These are phyloP conservation scores for Helobdella robusta DNA, from an alignment of 2,888 invertebrate species.

Conservation along the genomic window DNA sequence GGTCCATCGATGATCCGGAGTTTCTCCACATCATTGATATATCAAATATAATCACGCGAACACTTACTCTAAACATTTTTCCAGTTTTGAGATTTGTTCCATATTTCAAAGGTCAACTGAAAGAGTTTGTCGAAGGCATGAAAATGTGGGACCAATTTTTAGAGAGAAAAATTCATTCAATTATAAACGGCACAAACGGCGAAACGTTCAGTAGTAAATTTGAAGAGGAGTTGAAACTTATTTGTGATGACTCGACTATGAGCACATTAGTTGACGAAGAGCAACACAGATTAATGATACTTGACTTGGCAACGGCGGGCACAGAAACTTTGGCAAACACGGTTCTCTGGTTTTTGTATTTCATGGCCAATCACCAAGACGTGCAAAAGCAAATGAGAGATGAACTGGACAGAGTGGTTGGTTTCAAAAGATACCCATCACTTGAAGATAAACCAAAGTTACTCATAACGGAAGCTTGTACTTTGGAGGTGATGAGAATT, in stretches of 20 bases:
- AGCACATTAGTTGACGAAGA: neutral
- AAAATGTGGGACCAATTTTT: neutral
- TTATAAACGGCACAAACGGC: no score
- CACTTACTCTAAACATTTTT: slow-evolving; percentile 6
- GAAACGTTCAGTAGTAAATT: no score
- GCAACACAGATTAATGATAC: no score
- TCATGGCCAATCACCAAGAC: slow-evolving; percentile 40
- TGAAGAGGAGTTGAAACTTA: neutral
- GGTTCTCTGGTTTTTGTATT: slow-evolving; percentile 41
- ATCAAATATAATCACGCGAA: neutral
- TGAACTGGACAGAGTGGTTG: slow-evolving; percentile 36
- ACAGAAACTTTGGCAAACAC: slow-evolving; percentile 44
- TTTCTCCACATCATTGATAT: neutral
- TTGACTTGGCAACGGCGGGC: slow-evolving; percentile 36
- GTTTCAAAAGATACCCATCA: slow-evolving; percentile 32
- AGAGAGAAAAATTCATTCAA: neutral
- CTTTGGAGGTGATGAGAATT: slow-evolving; percentile 39
- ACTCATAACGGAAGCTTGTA: slow-evolving; percentile 40
- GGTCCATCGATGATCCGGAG: slow-evolving; percentile 1
- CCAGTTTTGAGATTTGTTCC: slow-evolving; percentile 18
- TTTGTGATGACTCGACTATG: neutral
- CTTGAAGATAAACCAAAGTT: slow-evolving; percentile 34
- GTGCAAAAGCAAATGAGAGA: slow-evolving; percentile 39
- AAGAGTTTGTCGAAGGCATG: neutral
- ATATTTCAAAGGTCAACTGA: neutral